These are phyloP conservation scores for Andricus grossulariae DNA, from an alignment of 1,140 invertebrate species.

Conservation along the genomic window DNA sequence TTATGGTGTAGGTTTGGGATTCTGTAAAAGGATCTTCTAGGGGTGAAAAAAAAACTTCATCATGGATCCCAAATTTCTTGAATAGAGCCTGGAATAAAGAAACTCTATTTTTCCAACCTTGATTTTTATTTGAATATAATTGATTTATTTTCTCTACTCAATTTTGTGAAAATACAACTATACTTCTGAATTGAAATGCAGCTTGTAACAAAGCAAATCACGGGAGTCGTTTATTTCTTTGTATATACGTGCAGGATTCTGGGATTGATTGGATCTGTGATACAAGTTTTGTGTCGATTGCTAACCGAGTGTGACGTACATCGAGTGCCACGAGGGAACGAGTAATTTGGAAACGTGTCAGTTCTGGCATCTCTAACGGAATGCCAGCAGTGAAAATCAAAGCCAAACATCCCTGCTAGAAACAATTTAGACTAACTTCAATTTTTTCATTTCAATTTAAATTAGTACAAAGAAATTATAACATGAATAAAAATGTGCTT, in stretches of 20 bases:
- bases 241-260: neutral
- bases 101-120: too few relatives aligned
- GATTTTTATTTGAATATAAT: too few relatives aligned
- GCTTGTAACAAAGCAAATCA: neutral
- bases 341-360: constrained; percentile 23
- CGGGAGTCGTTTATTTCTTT: neutral
- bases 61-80: too few relatives aligned
- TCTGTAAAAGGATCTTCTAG: too few relatives aligned
- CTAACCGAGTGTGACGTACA: constrained; percentile 16
- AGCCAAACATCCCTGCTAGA: neutral
- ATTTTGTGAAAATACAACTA: too few relatives aligned
- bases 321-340: constrained; percentile 22
- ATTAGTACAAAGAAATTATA: neutral
- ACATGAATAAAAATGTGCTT: too few relatives aligned
- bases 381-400: constrained; percentile 10
- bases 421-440: neutral
- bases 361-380: constrained; percentile 16
- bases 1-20: too few relatives aligned
- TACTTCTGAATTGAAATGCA: neutral
- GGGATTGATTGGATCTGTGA: constrained; percentile 13
- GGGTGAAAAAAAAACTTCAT: too few relatives aligned
- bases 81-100: too few relatives aligned
- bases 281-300: constrained; percentile 29
- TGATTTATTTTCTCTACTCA: too few relatives aligned
- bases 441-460: neutral